These are phyloP conservation scores for Megaceryle maxima DNA, from an alignment of 2,113 vertebrate species.

Conservation along the genomic window DNA sequence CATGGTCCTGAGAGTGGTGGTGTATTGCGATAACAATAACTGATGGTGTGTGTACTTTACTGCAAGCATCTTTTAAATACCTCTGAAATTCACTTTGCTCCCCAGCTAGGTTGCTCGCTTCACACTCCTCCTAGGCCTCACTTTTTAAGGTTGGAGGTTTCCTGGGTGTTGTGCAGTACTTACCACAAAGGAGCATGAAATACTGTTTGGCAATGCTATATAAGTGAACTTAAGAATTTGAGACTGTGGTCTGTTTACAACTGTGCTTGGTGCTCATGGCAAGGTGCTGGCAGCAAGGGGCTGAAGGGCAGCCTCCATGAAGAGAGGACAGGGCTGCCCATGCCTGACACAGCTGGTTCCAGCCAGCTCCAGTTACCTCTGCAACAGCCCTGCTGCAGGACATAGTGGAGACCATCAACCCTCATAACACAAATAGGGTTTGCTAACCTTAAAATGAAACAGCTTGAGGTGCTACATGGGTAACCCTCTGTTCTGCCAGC, in stretches of 20 bases:
- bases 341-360: background rate
- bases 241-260: background rate
- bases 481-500: background rate
- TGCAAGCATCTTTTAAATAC: background rate
- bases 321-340: background rate
- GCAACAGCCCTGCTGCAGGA: background rate
- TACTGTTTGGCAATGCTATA: background rate
- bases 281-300: background rate
- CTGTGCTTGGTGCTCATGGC: background rate
- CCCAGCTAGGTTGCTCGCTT: background rate
- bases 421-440: background rate
- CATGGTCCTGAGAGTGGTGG: background rate
- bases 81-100: background rate
- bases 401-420: background rate
- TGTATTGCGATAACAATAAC: background rate
- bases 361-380: background rate
- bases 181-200: background rate
- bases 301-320: background rate
- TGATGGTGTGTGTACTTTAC: background rate
- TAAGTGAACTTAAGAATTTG: background rate
- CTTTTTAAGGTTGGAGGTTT: background rate
- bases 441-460: background rate
- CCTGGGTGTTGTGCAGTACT: background rate
- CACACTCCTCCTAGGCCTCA: background rate
- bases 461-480: background rate